These are phyloP conservation scores for Pristionchus mayeri DNA, from an alignment of 2,888 invertebrate genomes.

Conservation along the genomic window DNA sequence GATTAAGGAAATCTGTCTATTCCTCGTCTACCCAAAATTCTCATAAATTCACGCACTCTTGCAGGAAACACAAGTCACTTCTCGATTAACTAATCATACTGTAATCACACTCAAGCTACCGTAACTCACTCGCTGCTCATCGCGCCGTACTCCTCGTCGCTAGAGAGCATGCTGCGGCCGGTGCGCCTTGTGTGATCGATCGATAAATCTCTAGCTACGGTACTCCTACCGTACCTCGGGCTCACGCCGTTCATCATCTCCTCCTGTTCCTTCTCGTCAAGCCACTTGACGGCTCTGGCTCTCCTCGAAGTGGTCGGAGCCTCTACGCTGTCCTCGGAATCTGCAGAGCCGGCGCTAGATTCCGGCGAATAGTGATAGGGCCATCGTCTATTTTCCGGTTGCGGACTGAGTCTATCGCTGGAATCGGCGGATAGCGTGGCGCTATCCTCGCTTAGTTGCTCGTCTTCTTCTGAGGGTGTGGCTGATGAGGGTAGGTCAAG, in stretches of 20 bases:
- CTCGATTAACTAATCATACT: not conserved
- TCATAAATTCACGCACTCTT: not conserved
- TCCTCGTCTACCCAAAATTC: not conserved
- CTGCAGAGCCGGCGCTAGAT: not conserved
- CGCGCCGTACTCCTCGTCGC: slow-evolving; percentile 25
- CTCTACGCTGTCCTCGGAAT: slow-evolving; percentile 2
- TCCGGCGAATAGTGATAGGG: not conserved
- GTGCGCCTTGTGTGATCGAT: not conserved
- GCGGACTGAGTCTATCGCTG: slow-evolving; percentile 18
- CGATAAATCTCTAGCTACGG: too few species aligned
- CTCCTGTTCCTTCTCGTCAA: slow-evolving; percentile 5
- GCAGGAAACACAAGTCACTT: not conserved
- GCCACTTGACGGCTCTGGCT: not conserved
- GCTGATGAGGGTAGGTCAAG: not conserved
- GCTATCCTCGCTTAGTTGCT: too few species aligned
- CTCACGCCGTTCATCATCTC: not conserved
- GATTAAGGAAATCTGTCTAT: not conserved
- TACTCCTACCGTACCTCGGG: slow-evolving; percentile 4
- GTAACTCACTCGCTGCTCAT: slow-evolving; percentile 38
- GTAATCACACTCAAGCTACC: not conserved
- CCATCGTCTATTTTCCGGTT: not conserved
- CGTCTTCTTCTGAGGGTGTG: not conserved
- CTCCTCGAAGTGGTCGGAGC: not conserved
- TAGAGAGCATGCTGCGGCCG: not conserved
- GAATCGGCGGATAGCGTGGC: not conserved